Evolutionary conservation across 2,888 invertebrate genomes (phyloP).

Genomic region (Clistopyga incitator): DNA sequence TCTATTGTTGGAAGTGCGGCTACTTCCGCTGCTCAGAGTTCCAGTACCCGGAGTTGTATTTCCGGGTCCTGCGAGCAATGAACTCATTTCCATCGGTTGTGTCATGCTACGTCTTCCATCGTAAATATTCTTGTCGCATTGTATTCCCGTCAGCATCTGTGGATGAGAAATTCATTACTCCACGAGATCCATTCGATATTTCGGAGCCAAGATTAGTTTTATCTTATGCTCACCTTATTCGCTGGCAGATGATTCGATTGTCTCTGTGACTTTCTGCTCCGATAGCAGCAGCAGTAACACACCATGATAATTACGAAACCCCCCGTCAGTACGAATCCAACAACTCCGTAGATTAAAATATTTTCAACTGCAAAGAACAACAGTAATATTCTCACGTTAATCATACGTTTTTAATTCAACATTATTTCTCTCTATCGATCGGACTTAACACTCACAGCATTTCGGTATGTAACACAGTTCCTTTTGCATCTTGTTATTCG

Average conservation of each 20-base stretch:
- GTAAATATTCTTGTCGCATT: constrained; percentile 91
- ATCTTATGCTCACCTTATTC: constrained; percentile 77
- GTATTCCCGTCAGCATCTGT: constrained; percentile 81
- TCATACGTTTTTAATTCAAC: neutral
- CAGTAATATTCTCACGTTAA: neutral
- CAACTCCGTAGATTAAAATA: constrained; percentile 92
- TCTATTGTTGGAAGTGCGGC: constrained; percentile 85
- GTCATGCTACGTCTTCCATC: constrained; percentile 90
- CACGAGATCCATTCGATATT: neutral
- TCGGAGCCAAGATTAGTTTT: neutral
- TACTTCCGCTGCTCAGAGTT: constrained; percentile 85
- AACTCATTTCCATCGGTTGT: constrained; percentile 94
- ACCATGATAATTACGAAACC: constrained; percentile 86
- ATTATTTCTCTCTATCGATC: neutral
- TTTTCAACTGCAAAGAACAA: constrained; percentile 88
- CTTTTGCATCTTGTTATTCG: constrained; percentile 89
- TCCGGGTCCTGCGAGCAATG: constrained; percentile 87
- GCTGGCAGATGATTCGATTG: constrained; percentile 81
- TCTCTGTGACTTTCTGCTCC: constrained; percentile 78
- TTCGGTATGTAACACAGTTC: constrained; percentile 95
- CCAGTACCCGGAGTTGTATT: constrained; percentile 85
- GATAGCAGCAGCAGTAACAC: constrained; percentile 88
- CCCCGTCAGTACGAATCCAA: constrained; percentile 86
- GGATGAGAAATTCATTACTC: neutral
- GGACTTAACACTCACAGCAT: constrained; percentile 87